phyloP scores from a whole-genome alignment of 1,140 invertebrate genomes.

The Eurosta solidaginis region DNA sequence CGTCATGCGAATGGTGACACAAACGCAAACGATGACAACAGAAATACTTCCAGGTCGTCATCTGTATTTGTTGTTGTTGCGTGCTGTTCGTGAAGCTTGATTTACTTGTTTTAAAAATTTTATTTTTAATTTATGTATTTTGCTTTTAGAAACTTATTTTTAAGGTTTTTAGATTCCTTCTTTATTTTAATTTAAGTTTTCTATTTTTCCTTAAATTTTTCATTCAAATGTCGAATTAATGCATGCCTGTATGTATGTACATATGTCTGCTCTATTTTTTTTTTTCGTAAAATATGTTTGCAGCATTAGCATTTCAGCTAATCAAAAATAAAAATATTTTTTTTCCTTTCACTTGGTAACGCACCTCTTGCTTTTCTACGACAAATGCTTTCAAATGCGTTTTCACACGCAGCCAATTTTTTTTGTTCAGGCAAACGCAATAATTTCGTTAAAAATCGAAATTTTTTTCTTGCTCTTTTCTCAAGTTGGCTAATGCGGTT shows the following conservation, averaged over 20 bases:
- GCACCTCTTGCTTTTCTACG: conserved; percentile 30
- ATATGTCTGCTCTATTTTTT: too few species aligned
- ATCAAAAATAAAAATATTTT: not conserved
- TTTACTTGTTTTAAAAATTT: not conserved
- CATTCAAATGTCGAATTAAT: too few species aligned
- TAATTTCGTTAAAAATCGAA: conserved; percentile 5
- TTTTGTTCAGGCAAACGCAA: conserved; percentile 9
- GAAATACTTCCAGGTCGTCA: not conserved
- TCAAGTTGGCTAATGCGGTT: not conserved
- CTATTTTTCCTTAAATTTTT: too few species aligned
- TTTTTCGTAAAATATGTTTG: too few species aligned
- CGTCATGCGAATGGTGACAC: not conserved
- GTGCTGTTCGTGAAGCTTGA: not conserved
- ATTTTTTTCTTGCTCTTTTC: not conserved
- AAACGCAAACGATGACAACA: not conserved
- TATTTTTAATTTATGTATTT: too few species aligned
- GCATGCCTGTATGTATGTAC: too few species aligned
- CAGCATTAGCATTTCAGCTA: too few species aligned
- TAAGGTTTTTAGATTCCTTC: too few species aligned
- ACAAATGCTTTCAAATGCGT: conserved; percentile 20
- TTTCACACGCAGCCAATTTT: not conserved
- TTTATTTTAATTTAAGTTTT: too few species aligned
- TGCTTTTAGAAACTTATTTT: too few species aligned
- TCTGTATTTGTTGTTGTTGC: not conserved
- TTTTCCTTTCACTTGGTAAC: conserved; percentile 3